These are phyloP conservation scores for Pandemis cinnamomeana DNA, from an alignment of 2,888 invertebrate species.

Conservation along the genomic window DNA sequence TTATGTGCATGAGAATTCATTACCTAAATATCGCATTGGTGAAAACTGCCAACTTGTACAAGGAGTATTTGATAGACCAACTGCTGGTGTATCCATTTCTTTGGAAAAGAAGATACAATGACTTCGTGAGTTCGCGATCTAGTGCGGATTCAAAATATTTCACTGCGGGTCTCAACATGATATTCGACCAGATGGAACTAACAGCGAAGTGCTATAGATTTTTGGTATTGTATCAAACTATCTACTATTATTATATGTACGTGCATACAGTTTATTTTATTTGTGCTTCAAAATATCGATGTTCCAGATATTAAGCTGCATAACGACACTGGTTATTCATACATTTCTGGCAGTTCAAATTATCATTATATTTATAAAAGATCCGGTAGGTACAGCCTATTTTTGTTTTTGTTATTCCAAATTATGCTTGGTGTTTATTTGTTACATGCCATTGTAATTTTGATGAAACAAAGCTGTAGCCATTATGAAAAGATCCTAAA, in stretches of 20 bases:
- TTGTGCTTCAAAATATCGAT: conserved; percentile 7
- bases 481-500: neutral
- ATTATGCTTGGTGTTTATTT: too few species aligned
- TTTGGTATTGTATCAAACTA: conserved; percentile 53
- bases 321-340: conserved; percentile 52
- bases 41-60: conserved; percentile 58
- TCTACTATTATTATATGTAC: too few species aligned
- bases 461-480: too few species aligned
- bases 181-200: conserved; percentile 54
- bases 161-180: conserved; percentile 53
- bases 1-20: conserved; percentile 56
- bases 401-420: neutral
- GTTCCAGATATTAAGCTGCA: conserved; percentile 53
- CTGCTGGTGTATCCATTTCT: conserved; percentile 56
- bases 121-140: conserved; percentile 53
- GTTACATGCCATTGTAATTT: too few species aligned
- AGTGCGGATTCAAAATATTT: conserved; percentile 53
- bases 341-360: conserved; percentile 61
- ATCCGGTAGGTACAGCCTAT: conserved; percentile 49
- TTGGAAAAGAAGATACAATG: conserved; percentile 61
- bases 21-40: conserved; percentile 68
- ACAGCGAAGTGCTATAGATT: conserved; percentile 56
- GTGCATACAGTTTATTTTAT: neutral
- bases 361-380: conserved; percentile 56
- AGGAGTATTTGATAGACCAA: conserved; percentile 58